Evolutionary conservation across 2,113 vertebrate species (phyloP), one percentile per base, ranked within the genome.

Genomic region (Nyctereutes procyonoides): DNA sequence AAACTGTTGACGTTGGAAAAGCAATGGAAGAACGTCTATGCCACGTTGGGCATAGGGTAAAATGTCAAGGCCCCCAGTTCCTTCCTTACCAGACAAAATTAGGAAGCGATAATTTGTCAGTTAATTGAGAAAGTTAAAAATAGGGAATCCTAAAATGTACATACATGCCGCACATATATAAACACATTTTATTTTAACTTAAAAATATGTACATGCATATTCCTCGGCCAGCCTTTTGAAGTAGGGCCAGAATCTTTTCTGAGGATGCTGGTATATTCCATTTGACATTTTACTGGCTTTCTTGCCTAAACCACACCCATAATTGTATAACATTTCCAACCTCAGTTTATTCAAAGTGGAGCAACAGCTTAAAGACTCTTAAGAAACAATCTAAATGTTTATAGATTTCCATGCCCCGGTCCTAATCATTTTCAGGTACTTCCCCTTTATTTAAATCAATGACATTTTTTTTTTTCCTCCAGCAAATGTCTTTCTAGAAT

Each of bases 401-500:
- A 55, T 91, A 67, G 55, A 84, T 53, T 91, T 91, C 88, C 62
- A n/a, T 53, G 69, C 80, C n/a, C 43, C 16, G 8, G 8, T 92
- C n/a, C 22, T 20, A 56, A 19, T 53, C 48, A 77, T 96, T 93
- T 71, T 81, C n/a, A 35, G 30, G 88, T 76, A 38, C 38, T 65
- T 86, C 14, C 6, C 55, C 5, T 87, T 93, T 74, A 88, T 94
- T 95, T 94, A 94, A 79, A 95, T 88, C 8, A 12, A 82, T 53
- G 10, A 13, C 26, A 38, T 1, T 92, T 88, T 74, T 63, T 56
- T 26, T 43, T 35, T 4, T 3, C 7, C 38, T 43, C 43, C 58
- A 83, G 30, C 43, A 88, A 77, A 13, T 90, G 5, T 53, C 67
- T 92, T 80, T 63, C 56, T 81, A 62, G 43, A 92, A 74, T 96